Conservation (phyloP, 2,888 invertebrate species). For the Meiosimyza platycephala region DNA sequence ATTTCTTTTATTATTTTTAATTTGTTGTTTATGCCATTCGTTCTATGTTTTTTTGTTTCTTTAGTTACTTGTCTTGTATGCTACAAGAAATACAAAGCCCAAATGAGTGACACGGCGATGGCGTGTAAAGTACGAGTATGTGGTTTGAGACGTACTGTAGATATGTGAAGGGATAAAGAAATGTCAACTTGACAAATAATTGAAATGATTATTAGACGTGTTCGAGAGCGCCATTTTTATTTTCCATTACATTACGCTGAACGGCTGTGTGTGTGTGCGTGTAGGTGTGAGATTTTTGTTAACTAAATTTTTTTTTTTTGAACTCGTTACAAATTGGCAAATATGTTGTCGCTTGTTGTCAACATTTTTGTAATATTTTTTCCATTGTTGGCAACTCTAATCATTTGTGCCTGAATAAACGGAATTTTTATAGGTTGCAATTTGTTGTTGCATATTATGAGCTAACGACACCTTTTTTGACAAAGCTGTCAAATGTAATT, state of each 20-base stretch:
- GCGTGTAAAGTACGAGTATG: background rate
- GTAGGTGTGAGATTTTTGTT: background rate
- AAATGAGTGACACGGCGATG: too few species aligned
- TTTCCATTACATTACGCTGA: too few species aligned
- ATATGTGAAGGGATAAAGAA: constrained; percentile 13
- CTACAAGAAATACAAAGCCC: background rate
- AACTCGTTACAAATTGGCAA: constrained; percentile 10
- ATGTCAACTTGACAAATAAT: constrained; percentile 32
- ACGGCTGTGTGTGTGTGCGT: background rate
- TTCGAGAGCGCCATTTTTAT: constrained; percentile 19
- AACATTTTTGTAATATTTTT: background rate
- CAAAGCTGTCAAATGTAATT: constrained; percentile 4
- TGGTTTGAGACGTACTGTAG: background rate
- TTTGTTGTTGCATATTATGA: too few species aligned
- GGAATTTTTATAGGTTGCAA: constrained; percentile 3
- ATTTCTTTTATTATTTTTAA: too few species aligned
- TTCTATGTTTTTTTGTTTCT: background rate
- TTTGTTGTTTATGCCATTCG: background rate
- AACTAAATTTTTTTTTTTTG: background rate
- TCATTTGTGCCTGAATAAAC: background rate
- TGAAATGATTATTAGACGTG: constrained; percentile 32
- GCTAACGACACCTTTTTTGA: constrained; percentile 22
- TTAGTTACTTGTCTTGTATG: background rate
- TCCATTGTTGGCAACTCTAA: constrained; percentile 20
- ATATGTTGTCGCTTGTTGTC: background rate